Conservation (phyloP, 2,113 vertebrate species). For the Platichthys stellatus region DNA sequence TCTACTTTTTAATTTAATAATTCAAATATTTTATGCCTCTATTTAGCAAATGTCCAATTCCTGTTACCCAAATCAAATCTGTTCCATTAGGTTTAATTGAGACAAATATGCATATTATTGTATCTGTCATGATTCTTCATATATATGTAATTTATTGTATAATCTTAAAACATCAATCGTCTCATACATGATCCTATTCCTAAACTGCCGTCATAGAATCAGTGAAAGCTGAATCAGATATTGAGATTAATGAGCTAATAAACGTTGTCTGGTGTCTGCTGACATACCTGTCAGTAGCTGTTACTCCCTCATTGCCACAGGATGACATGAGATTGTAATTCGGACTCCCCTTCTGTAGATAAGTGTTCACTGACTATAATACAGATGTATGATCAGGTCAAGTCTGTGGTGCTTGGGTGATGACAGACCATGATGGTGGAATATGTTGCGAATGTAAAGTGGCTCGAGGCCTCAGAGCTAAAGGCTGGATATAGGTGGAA, state of each 20-base stretch:
- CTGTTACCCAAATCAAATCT: no score
- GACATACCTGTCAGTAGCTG: slow-evolving; percentile 8
- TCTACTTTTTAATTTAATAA: no score
- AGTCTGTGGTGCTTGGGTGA: slow-evolving; percentile 27
- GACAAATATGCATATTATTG: no score
- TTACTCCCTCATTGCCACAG: background rate
- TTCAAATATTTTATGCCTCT: no score
- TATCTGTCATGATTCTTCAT: no score
- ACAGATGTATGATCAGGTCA: slow-evolving; percentile 27
- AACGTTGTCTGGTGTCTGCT: slow-evolving; percentile 4
- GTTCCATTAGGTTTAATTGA: no score
- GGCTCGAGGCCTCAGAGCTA: background rate
- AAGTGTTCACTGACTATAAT: slow-evolving; percentile 5
- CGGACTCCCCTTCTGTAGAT: slow-evolving; percentile 1
- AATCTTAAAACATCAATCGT: background rate
- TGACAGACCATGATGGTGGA: slow-evolving; percentile 35
- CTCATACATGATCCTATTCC: background rate
- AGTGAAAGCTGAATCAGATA: slow-evolving; percentile 1
- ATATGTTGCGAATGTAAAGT: slow-evolving; percentile 73
- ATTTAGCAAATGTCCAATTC: no score
- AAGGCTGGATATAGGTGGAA: slow-evolving; percentile 10
- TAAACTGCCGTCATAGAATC: background rate
- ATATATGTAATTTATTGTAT: background rate
- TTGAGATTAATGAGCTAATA: background rate
- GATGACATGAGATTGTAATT: background rate